A percentile compares a stretch with the other conserved stretches of the same genome.
phyloP scores from a whole-genome alignment of 2,797 vertebrate genomes.

The Yasuhikotakia modesta region DNA sequence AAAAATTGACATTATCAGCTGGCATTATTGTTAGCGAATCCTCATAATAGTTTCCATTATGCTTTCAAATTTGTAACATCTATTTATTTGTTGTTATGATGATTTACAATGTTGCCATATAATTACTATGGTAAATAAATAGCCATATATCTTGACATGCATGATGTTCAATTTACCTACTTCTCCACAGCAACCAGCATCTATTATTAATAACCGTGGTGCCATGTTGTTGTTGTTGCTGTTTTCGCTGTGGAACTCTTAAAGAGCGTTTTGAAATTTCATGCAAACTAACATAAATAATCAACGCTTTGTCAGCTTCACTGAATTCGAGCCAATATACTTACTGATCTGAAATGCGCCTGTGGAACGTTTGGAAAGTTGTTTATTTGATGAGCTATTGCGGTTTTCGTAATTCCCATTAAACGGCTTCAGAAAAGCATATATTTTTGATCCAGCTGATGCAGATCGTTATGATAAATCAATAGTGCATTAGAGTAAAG shows the following conservation, averaged over 20 bases:
- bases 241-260: not conserved
- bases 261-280: not conserved
- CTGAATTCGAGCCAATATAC: conserved; percentile 24
- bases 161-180: not conserved
- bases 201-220: not conserved
- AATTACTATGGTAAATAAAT: not conserved
- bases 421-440: conserved; percentile 45
- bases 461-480: conserved; percentile 57
- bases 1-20: no score
- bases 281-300: conserved; percentile 8
- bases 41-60: no score
- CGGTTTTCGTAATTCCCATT: conserved; percentile 49
- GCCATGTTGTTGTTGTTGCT: not conserved
- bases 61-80: no score
- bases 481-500: conserved; percentile 59
- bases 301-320: not conserved
- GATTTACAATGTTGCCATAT: not conserved
- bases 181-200: not conserved
- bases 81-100: not conserved
- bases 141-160: not conserved
- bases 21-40: no score
- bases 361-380: conserved; percentile 31
- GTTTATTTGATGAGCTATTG: conserved; percentile 45
- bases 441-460: conserved; percentile 56
- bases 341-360: conserved; percentile 28